These are phyloP conservation scores for Mythimna loreyi DNA, from an alignment of 2,888 invertebrate genomes.

Conservation along the genomic window DNA sequence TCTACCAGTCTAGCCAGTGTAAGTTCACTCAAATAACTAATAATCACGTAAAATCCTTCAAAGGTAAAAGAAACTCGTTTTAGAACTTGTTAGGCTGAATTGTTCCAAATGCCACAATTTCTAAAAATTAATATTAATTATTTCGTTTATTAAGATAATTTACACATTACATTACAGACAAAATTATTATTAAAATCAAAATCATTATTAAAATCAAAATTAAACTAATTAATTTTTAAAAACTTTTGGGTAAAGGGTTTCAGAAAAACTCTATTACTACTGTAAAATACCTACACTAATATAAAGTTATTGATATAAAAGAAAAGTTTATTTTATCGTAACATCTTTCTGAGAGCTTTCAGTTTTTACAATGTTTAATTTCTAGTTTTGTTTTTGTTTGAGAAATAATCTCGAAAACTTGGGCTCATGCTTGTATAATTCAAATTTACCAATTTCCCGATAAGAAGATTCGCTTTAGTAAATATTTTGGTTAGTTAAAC, in stretches of 20 bases:
- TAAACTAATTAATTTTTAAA: too few species aligned
- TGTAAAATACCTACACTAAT: background rate
- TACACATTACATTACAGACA: too few species aligned
- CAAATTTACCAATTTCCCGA: constrained; percentile 14
- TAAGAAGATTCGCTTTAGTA: constrained; percentile 19
- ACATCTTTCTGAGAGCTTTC: constrained; percentile 7
- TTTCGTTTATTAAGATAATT: too few species aligned
- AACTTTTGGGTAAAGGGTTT: background rate
- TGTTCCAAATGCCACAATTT: background rate
- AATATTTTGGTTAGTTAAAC: constrained; percentile 16
- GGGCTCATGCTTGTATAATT: constrained; percentile 15
- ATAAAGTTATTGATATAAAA: constrained; percentile 18
- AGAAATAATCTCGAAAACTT: constrained; percentile 22
- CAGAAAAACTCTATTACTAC: background rate
- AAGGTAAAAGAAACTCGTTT: background rate
- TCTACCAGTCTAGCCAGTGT: background rate
- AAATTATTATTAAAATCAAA: too few species aligned
- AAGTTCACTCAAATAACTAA: too few species aligned
- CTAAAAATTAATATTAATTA: background rate
- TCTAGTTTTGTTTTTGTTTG: constrained; percentile 30
- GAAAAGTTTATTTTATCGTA: constrained; percentile 11
- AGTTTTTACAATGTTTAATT: constrained; percentile 27
- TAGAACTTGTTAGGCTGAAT: background rate
- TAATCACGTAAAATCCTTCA: background rate
- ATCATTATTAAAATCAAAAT: too few species aligned